Evolutionary conservation across 2,797 vertebrate genomes (phyloP).

Genomic region (Catostomus latipinnis): DNA sequence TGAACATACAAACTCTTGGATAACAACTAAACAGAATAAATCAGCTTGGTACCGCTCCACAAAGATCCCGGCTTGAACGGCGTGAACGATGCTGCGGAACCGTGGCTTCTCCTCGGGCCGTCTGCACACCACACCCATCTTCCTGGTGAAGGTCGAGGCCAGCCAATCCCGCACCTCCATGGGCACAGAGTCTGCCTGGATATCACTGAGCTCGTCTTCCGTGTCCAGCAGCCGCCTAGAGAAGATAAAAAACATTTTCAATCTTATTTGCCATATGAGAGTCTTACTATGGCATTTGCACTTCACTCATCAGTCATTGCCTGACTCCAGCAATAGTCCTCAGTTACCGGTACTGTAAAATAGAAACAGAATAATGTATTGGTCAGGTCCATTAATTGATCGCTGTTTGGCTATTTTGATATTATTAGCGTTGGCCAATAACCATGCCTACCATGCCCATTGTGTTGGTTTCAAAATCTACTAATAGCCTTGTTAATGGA

Average conservation of each 20-base stretch:
- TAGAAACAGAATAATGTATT: too few relatives aligned
- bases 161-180: conserved; percentile 96
- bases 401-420: too few relatives aligned
- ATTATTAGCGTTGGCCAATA: too few relatives aligned
- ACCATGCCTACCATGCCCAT: too few relatives aligned
- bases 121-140: conserved; percentile 92
- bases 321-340: too few relatives aligned
- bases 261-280: too few relatives aligned
- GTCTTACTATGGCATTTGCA: too few relatives aligned
- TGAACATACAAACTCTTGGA: neutral
- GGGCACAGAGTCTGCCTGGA: conserved; percentile 92
- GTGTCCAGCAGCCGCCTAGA: conserved; percentile 91
- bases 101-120: conserved; percentile 94
- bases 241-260: conserved; percentile 41
- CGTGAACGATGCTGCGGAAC: conserved; percentile 96
- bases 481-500: too few relatives aligned
- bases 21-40: neutral
- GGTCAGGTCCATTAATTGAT: too few relatives aligned
- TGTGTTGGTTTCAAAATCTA: too few relatives aligned
- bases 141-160: conserved; percentile 95
- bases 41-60: conserved; percentile 87
- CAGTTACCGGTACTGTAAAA: too few relatives aligned
- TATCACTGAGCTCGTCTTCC: conserved; percentile 93
- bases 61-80: conserved; percentile 98
- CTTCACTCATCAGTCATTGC: too few relatives aligned